Conservation (phyloP, 1,140 invertebrate species). For the Aphaenogaster ashmeadi region DNA sequence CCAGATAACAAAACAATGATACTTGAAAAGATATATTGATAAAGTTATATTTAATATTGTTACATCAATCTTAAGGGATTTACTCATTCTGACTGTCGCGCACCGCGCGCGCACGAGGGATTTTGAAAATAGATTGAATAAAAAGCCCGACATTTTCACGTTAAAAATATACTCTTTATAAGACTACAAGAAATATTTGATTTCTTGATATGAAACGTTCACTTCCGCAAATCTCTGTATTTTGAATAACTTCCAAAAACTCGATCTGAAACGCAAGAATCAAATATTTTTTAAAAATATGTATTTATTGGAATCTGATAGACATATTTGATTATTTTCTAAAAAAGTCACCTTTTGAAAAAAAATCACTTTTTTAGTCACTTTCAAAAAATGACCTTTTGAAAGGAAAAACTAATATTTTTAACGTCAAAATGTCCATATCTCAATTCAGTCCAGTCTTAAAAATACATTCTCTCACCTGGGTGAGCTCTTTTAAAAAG, state of each 20-base stretch:
- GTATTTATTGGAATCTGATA: not conserved
- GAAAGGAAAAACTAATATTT: not conserved
- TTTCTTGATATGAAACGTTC: not conserved
- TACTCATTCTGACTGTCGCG: constrained; percentile 15
- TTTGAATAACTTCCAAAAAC: not conserved
- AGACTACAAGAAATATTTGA: not conserved
- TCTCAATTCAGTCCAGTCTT: not conserved
- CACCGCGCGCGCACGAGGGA: no score
- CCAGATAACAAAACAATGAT: constrained; percentile 9
- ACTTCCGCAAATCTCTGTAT: no score
- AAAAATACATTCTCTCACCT: not conserved
- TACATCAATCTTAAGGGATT: not conserved
- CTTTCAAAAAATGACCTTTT: not conserved
- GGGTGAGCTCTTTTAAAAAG: not conserved
- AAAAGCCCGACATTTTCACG: not conserved
- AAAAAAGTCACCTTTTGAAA: not conserved
- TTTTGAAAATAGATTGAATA: not conserved
- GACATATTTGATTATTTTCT: not conserved
- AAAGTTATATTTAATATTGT: constrained; percentile 48
- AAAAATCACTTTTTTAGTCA: not conserved
- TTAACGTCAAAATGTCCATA: not conserved
- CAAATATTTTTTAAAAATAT: not conserved
- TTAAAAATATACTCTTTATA: not conserved
- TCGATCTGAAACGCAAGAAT: not conserved
- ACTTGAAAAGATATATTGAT: constrained; percentile 25